phyloP scores from a whole-genome alignment of 2,888 invertebrate genomes.

The Nephrocerus scutellatus region DNA sequence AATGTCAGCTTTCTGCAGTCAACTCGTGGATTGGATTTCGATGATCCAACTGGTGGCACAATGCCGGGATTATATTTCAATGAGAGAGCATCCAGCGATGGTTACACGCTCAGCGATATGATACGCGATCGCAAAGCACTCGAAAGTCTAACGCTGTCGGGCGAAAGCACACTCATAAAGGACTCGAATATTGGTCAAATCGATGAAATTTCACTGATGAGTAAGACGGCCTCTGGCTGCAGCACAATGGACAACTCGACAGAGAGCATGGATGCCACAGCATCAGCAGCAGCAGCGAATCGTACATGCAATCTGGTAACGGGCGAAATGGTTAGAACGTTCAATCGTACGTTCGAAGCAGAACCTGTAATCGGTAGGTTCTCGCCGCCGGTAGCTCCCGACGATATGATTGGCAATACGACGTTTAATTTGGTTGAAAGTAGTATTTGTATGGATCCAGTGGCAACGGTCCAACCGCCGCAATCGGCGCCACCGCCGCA shows the following conservation, averaged over 20 bases:
- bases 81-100: conserved; percentile 26
- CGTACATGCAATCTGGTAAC: conserved; percentile 12
- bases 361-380: conserved; percentile 2
- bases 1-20: conserved; percentile 43
- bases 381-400: conserved; percentile 16
- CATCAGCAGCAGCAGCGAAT: conserved; percentile 10
- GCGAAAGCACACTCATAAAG: conserved; percentile 42
- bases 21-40: conserved; percentile 31
- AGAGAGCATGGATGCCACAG: conserved; percentile 34
- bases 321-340: conserved; percentile 10
- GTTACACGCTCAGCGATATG: conserved; percentile 41
- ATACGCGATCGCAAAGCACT: conserved; percentile 42
- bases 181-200: conserved; percentile 45
- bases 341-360: conserved; percentile 5
- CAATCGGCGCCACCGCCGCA: background rate
- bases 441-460: conserved; percentile 28
- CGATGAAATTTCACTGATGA: conserved; percentile 41
- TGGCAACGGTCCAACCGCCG: conserved; percentile 8
- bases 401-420: conserved; percentile 41
- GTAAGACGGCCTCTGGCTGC: conserved; percentile 42
- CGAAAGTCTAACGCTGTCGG: conserved; percentile 42
- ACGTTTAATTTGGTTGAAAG: conserved; percentile 41
- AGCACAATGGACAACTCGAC: conserved; percentile 46
- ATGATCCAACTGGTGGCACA: conserved; percentile 17
- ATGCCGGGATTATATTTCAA: conserved; percentile 25